Evolutionary conservation across 1,140 invertebrate genomes (phyloP), one percentile per base, ranked within the genome.

Genomic region (Copidosoma floridanum): DNA sequence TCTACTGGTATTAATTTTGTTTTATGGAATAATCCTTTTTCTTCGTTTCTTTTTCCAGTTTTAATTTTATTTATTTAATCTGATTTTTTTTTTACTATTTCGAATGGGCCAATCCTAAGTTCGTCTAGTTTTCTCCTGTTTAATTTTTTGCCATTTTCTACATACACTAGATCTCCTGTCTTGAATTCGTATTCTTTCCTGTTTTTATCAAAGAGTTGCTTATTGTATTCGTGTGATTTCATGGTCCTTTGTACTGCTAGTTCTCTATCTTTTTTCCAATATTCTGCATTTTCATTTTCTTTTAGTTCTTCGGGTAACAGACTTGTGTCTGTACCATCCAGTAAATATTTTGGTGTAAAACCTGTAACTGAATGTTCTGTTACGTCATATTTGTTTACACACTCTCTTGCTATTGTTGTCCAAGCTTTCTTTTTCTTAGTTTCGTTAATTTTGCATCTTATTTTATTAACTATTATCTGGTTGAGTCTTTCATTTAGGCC

Each of bases 201-300:
- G 41, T 62, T 21, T 54, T 51, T 24, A 52, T 70, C 66, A 52
- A 52, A 70, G 38, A 56, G 35, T 57, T 57, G n/a, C 59, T 70
- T 68, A 54, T 68, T 70, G 21, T 68, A 68, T 32, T 68, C 51
- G 37, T 70, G 64, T 41, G 59, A 66, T 61, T 65, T 68, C 47
- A 57, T 65, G n/a, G 51, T 61, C 24, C 52, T 70, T 52, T 65
- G 38, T 2, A 65, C 32, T 18, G 68, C 61, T 38, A 61, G 10
- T 65, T 60, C 51, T 51, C 57, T 53, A 4, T 53, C 21, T n/a
- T n/a, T n/a, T n/a, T n/a, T n/a, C n/a, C n/a, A n/a, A 4, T 40
- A 20, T 37, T 27, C 8, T 26, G 12, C 18, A 38, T 52, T 2
- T 52, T 14, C 23, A 6, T 52, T 2, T 52, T 52, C 1, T 55